Percentiles rank a stretch among this genome's conserved stretches.
These are phyloP conservation scores for Antheraea yamamai DNA, from an alignment of 2,888 invertebrate genomes.

Conservation along the genomic window DNA sequence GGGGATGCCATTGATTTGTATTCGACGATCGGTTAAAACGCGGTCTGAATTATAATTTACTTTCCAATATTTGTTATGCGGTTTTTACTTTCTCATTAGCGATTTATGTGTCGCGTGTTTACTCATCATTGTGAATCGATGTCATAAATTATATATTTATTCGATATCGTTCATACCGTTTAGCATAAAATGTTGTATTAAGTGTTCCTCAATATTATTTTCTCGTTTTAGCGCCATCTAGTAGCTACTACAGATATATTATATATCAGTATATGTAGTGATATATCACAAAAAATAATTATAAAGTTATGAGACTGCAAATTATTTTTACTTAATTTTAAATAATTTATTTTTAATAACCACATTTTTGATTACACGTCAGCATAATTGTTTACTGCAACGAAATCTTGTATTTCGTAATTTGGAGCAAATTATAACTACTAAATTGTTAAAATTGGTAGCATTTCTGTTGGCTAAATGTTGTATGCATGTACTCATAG, in stretches of 20 bases:
- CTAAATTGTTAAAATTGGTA: neutral
- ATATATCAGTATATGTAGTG: no score
- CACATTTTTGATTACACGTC: no score
- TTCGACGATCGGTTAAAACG: conserved; percentile 14
- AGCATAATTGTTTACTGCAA: neutral
- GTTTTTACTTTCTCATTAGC: conserved; percentile 19
- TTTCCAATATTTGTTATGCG: conserved; percentile 19
- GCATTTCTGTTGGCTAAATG: neutral
- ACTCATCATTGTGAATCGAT: conserved; percentile 12
- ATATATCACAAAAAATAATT: neutral
- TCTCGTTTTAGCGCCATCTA: conserved; percentile 7
- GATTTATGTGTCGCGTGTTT: neutral
- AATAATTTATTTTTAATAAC: no score
- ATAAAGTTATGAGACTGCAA: no score
- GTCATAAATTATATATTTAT: conserved; percentile 6
- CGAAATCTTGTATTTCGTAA: neutral
- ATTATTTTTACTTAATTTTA: no score
- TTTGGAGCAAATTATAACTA: neutral
- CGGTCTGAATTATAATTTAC: conserved; percentile 14
- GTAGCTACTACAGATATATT: neutral
- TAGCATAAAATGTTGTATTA: neutral
- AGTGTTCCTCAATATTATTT: neutral
- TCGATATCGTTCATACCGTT: neutral
- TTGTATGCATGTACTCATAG: neutral
- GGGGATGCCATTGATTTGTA: conserved; percentile 15